Percentiles rank a stretch among this genome's conserved stretches.
Evolutionary conservation across 1,140 invertebrate genomes (phyloP).

Genomic region (Nymphalis io): DNA sequence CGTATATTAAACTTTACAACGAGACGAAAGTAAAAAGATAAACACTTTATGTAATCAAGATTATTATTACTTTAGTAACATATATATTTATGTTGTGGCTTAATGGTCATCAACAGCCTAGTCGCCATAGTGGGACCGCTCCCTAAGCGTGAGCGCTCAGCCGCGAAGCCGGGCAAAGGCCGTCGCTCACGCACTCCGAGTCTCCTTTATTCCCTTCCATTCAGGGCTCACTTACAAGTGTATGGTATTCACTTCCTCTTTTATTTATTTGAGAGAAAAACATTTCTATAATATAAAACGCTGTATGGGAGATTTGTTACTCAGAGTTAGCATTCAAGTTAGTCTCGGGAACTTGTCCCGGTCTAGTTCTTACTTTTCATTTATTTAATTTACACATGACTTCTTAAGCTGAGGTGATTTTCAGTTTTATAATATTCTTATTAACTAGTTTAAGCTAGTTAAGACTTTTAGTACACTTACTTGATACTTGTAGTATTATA

Average conservation of each 20-base stretch:
- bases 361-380: slow-evolving; percentile 8
- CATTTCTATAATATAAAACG: slow-evolving; percentile 18
- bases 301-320: slow-evolving; percentile 14
- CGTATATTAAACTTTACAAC: no score
- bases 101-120: background rate
- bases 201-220: slow-evolving; percentile 7
- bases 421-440: background rate
- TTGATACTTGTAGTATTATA: no score
- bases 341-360: slow-evolving; percentile 5
- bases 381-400: background rate
- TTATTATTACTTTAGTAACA: no score
- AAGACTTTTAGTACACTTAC: no score
- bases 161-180: slow-evolving; percentile 28
- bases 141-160: slow-evolving; percentile 4
- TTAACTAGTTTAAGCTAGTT: background rate
- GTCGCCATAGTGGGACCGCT: background rate
- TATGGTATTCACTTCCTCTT: slow-evolving; percentile 21
- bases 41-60: no score
- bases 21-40: no score
- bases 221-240: slow-evolving; percentile 23
- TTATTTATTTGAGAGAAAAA: slow-evolving; percentile 18
- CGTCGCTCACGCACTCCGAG: slow-evolving; percentile 16
- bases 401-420: background rate
- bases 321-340: background rate
- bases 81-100: background rate